Conservation (phyloP, 2,797 vertebrate genomes). For the Manis javanica region DNA sequence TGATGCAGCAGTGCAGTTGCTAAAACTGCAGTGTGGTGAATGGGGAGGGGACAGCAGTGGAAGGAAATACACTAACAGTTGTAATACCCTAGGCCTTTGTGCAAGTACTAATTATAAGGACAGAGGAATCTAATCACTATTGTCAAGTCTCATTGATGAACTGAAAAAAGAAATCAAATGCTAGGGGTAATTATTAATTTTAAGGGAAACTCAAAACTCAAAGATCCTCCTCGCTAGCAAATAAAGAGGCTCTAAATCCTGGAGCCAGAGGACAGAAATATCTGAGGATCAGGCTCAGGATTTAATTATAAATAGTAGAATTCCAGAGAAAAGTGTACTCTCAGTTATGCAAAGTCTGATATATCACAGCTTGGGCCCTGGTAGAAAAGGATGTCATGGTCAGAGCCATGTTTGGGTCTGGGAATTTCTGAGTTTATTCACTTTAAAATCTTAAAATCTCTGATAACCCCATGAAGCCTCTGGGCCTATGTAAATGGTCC, state of each 20-base stretch:
- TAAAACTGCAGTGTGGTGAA: neutral
- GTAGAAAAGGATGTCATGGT: neutral
- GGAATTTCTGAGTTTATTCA: neutral
- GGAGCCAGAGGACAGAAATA: neutral
- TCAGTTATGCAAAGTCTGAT: neutral
- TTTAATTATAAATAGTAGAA: neutral
- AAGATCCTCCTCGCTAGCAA: neutral
- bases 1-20: neutral
- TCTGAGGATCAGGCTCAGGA: neutral
- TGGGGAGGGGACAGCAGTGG: neutral
- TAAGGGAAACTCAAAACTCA: neutral
- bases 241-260: neutral
- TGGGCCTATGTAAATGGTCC: neutral
- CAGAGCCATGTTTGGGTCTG: neutral
- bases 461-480: neutral
- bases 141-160: neutral
- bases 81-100: neutral
- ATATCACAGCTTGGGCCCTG: neutral
- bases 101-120: neutral
- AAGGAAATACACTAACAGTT: neutral
- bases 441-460: neutral
- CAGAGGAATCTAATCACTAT: neutral
- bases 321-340: neutral
- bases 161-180: constrained; percentile 20
- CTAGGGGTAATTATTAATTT: constrained; percentile 27